Conservation (phyloP, 2,888 invertebrate species). For the Drosophila subquinaria region DNA sequence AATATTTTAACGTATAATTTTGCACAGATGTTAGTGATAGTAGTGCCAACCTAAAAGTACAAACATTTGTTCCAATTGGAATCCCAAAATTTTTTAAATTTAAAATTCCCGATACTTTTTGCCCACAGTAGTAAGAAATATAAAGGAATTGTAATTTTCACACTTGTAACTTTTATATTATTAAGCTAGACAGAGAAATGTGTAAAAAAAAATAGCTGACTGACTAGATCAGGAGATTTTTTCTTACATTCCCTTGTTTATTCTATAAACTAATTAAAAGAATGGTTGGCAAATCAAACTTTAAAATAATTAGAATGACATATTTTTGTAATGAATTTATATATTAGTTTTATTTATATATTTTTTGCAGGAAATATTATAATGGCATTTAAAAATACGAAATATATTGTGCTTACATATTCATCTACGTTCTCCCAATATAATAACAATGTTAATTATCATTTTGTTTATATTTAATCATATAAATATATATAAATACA, state of each 20-base stretch:
- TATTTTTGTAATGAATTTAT: not conserved
- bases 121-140: no score
- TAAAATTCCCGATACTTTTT: no score
- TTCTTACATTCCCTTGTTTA: not conserved
- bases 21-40: no score
- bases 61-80: no score
- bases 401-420: slow-evolving; percentile 3
- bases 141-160: not conserved
- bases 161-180: no score
- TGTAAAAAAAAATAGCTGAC: not conserved
- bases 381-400: slow-evolving; percentile 21
- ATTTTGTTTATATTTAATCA: not conserved
- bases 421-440: slow-evolving; percentile 2
- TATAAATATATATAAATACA: slow-evolving; percentile 19
- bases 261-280: not conserved
- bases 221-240: not conserved
- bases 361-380: slow-evolving; percentile 1
- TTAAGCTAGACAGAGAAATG: not conserved
- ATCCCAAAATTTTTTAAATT: no score
- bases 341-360: not conserved
- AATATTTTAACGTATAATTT: no score
- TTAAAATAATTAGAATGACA: not conserved
- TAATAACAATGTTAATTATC: slow-evolving; percentile 12
- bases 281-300: not conserved
- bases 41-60: no score